Evolutionary conservation across 2,797 vertebrate species (phyloP).

Genomic region (Sebastes taczanowskii): DNA sequence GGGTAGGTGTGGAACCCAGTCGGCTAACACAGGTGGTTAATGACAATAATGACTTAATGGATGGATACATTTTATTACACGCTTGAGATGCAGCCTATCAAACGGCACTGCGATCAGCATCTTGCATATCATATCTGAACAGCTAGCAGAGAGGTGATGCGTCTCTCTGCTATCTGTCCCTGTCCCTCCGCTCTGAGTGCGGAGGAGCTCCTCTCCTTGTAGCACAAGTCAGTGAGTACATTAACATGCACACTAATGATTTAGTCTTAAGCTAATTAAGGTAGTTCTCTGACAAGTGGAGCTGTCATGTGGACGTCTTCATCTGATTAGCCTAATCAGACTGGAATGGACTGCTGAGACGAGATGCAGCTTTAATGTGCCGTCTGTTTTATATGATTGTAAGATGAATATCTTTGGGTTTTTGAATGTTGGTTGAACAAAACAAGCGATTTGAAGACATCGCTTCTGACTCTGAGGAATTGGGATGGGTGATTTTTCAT

Average conservation of each 20-base stretch:
- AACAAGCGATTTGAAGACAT: not conserved
- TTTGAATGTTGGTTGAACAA: not conserved
- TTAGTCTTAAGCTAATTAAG: conserved; percentile 50
- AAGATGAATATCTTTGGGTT: not conserved
- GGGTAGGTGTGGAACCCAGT: conserved; percentile 30
- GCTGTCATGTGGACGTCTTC: conserved; percentile 37
- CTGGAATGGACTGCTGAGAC: not conserved
- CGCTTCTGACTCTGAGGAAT: not conserved
- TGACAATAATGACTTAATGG: conserved; percentile 66
- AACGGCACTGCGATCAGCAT: conserved; percentile 25
- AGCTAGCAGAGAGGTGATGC: conserved; percentile 1
- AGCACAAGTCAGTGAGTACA: conserved; percentile 23
- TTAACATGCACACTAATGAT: conserved; percentile 34
- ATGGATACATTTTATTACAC: conserved; percentile 64
- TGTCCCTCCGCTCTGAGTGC: not conserved
- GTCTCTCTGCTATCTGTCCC: conserved; percentile 36
- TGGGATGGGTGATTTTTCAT: not conserved
- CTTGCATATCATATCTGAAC: conserved; percentile 8
- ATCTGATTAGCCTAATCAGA: conserved; percentile 18
- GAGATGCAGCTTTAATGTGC: not conserved
- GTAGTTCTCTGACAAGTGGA: conserved; percentile 32
- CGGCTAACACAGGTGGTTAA: conserved; percentile 68
- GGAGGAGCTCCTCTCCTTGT: conserved; percentile 33
- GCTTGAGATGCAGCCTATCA: conserved; percentile 44
- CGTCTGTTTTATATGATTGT: not conserved